Conservation (phyloP, 1,140 invertebrate genomes). For the Eriosoma lanigerum region DNA sequence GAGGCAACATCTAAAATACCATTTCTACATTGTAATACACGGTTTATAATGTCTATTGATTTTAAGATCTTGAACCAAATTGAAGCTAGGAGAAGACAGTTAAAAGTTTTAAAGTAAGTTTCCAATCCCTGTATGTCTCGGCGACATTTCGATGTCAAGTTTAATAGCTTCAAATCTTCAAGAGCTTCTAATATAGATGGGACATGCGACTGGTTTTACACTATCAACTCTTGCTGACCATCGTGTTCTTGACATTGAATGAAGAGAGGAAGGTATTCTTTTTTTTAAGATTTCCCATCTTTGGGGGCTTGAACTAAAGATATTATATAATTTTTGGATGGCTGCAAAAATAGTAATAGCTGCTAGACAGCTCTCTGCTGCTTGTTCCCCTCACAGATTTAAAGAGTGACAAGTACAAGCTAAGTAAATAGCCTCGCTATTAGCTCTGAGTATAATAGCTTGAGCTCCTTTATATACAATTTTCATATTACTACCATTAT, state of each 20-base stretch:
- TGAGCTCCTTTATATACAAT: constrained; percentile 54
- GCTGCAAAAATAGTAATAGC: constrained; percentile 7
- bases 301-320: constrained; percentile 7
- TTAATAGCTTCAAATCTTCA: constrained; percentile 12
- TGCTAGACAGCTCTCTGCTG: constrained; percentile 14
- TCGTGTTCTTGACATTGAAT: neutral
- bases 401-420: constrained; percentile 13
- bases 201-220: constrained; percentile 9
- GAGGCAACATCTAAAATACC: neutral
- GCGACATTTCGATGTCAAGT: constrained; percentile 3
- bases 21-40: constrained; percentile 2
- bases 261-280: neutral
- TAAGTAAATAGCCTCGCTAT: neutral
- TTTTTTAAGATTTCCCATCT: constrained; percentile 29
- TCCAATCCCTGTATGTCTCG: constrained; percentile 10
- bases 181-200: constrained; percentile 4
- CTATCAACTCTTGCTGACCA: neutral
- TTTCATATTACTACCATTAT: constrained; percentile 54
- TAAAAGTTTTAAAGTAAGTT: constrained; percentile 1
- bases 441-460: constrained; percentile 50
- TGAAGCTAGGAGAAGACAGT: neutral
- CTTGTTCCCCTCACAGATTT: neutral
- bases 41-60: neutral
- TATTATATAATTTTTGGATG: constrained; percentile 25
- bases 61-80: neutral